These are phyloP conservation scores for Pycnonotus jocosus DNA, from an alignment of 2,113 vertebrate species.

Conservation along the genomic window DNA sequence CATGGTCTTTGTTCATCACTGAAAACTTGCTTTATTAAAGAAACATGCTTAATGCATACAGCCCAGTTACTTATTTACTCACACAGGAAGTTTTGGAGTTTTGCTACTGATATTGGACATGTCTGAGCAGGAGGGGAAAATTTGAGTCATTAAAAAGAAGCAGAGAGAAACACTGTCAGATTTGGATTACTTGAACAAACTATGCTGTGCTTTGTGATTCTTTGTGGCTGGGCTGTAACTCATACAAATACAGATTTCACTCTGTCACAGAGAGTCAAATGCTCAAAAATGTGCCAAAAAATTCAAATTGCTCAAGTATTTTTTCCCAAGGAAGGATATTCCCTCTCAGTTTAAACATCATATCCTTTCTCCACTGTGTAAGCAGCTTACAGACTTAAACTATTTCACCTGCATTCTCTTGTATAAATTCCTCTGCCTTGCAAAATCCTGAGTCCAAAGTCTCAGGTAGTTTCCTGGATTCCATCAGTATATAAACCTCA, in stretches of 20 bases:
- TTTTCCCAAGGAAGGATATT: not conserved
- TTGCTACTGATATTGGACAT: not conserved
- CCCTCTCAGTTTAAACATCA: not conserved
- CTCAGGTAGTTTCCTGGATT: not conserved
- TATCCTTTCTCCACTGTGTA: not conserved
- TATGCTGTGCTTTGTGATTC: not conserved
- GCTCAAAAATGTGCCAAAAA: not conserved
- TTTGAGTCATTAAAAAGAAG: not conserved
- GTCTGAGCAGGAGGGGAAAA: not conserved
- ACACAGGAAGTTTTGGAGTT: not conserved
- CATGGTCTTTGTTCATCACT: not conserved
- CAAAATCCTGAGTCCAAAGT: not conserved
- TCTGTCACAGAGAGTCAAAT: not conserved
- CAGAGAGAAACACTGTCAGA: not conserved
- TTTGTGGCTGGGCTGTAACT: not conserved
- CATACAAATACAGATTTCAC: not conserved
- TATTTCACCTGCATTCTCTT: not conserved
- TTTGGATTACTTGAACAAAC: not conserved
- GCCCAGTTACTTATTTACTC: not conserved
- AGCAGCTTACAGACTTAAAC: not conserved
- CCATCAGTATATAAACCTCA: not conserved
- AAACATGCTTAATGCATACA: not conserved
- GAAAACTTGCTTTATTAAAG: not conserved
- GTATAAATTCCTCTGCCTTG: not conserved
- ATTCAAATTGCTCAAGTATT: not conserved